A percentile compares a stretch with the other conserved stretches of the same genome.
Evolutionary conservation across 2,888 invertebrate genomes (phyloP).

Genomic region (Adela reaumurella): DNA sequence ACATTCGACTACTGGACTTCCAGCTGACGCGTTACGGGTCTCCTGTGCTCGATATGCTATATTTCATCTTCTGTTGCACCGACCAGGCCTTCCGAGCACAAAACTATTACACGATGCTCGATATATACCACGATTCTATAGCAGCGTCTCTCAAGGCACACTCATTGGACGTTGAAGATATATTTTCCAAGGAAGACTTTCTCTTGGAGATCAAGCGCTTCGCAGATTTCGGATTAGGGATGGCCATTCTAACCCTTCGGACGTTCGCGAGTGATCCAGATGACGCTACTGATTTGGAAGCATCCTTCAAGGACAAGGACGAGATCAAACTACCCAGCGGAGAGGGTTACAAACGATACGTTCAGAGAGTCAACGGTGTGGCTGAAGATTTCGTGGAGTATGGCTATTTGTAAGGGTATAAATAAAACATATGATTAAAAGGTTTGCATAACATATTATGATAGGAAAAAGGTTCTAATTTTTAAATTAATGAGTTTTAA

Average conservation of each 20-base stretch:
- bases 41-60: slow-evolving; percentile 32
- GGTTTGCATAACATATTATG: no score
- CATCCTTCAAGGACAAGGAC: no score
- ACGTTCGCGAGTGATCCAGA: not conserved
- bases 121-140: slow-evolving; percentile 32
- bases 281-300: not conserved
- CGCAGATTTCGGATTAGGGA: not conserved
- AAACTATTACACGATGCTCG: slow-evolving; percentile 24
- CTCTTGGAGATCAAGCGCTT: not conserved
- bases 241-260: not conserved
- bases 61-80: slow-evolving; percentile 33
- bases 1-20: slow-evolving; percentile 29
- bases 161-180: not conserved
- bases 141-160: slow-evolving; percentile 14
- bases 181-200: not conserved
- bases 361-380: slow-evolving; percentile 31
- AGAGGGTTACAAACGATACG: slow-evolving; percentile 4
- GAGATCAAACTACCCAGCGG: not conserved
- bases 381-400: slow-evolving; percentile 30
- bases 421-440: no score
- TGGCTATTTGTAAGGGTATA: slow-evolving; percentile 21
- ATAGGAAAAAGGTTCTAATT: no score
- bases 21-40: slow-evolving; percentile 30
- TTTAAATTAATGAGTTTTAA: no score
- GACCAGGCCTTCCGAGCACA: slow-evolving; percentile 23